Base-by-base conservation (phyloP, 1,140 invertebrate species). In the Ditylenchus dipsaci region DNA sequence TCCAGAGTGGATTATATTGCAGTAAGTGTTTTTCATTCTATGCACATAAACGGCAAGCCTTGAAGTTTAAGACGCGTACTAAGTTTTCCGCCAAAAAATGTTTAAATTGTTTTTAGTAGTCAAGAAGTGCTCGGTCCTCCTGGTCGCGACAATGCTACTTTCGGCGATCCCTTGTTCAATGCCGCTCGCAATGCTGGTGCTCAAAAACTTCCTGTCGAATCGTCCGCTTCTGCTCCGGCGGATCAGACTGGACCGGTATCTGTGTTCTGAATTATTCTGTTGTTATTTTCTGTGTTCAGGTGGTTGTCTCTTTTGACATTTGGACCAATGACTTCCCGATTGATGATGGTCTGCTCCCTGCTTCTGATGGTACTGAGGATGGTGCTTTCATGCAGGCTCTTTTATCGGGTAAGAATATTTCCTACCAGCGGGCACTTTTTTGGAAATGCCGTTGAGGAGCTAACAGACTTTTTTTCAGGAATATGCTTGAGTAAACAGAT, bases 321-420 rank as follows among this genome's bases (percentile, higher is more conserved):
- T 97, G 93, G 92, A 88, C 89, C 76, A 91, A 93, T 84, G 95
- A 95, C 0, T 97, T 97, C 83, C 94, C 90, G 63, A 88, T 98
- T 67, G 91, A 97, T 86, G 89, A 90, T 81, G 92, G 91, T 11
- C 89, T 90, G 59, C 83, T 97, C 63, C 85, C 93, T 69, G 84
- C 87, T 1, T 97, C 94, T 79, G 86, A 87, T 47, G 91, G 96
- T 85, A 90, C 91, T 1, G 86, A 87, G 27, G 95, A 95, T 83
- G 88, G 87, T 63, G 89, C 91, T 75, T 97, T 98, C 83, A 86
- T 98, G 15, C 88, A 89, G 70, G 88, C 89, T 53, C 90, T 97
- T 59, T 90, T 73, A 86, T 88, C 72, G 92, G 91, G 90, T 91
- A 83, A 85, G 74, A n/a, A n/a, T n/a, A n/a, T n/a, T n/a, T n/a